These are phyloP conservation scores for Prunella strophiata DNA, from an alignment of 2,797 vertebrate genomes.

Conservation along the genomic window DNA sequence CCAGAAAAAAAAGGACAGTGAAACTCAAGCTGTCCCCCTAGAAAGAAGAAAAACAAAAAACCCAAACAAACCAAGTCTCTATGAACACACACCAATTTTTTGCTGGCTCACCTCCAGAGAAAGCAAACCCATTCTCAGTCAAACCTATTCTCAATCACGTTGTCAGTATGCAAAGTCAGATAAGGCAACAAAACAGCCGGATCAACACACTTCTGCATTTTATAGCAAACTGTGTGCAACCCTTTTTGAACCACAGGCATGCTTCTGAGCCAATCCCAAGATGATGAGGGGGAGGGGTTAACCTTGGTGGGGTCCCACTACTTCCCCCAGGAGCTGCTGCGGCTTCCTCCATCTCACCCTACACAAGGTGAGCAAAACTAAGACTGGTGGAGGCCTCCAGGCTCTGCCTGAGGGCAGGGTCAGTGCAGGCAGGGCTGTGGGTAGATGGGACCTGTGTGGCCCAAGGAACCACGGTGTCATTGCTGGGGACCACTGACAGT, in stretches of 20 bases:
- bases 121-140: neutral
- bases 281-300: accelerated
- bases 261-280: accelerated
- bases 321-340: accelerated
- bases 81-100: neutral
- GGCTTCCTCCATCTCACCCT: neutral
- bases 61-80: neutral
- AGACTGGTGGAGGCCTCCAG: accelerated
- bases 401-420: neutral
- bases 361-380: neutral
- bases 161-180: neutral
- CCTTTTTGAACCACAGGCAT: accelerated
- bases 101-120: neutral
- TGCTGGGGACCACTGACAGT: neutral
- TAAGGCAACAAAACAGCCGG: neutral
- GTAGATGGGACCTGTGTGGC: accelerated
- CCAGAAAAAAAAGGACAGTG: neutral
- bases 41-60: neutral
- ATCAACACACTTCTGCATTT: conserved; percentile 20
- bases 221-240: neutral
- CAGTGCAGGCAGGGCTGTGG: accelerated
- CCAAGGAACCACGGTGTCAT: neutral
- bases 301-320: neutral
- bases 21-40: neutral
- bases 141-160: neutral